Evolutionary conservation across 2,797 vertebrate species (phyloP).

Genomic region (Siniperca undulata): DNA sequence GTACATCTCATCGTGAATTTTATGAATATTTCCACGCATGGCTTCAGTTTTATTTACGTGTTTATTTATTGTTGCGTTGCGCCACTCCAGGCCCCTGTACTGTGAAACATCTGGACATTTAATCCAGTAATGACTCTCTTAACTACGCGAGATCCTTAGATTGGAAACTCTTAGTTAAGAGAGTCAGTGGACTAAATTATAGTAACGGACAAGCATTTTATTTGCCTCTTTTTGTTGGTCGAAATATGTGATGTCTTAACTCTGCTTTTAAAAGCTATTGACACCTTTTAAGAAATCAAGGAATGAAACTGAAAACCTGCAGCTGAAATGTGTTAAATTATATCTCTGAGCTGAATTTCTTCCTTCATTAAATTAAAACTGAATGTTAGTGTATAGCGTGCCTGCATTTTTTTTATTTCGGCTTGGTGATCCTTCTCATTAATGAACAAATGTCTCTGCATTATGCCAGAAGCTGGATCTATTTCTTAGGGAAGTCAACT

Average conservation of each 20-base stretch:
- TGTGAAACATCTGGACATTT: slow-evolving; percentile 4
- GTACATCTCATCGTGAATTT: background rate
- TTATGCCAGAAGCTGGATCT: background rate
- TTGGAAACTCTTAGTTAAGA: background rate
- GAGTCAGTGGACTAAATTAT: background rate
- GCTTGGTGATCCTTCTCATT: background rate
- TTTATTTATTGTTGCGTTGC: background rate
- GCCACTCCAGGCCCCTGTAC: background rate
- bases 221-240: background rate
- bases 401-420: background rate
- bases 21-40: background rate
- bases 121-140: background rate
- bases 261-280: background rate
- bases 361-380: background rate
- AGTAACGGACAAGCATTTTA: background rate
- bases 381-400: background rate
- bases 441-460: background rate
- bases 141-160: background rate
- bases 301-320: background rate
- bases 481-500: background rate
- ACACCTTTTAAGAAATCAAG: background rate
- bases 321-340: background rate
- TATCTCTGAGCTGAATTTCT: background rate
- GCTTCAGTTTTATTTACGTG: background rate
- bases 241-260: background rate